Evolutionary conservation across 2,888 invertebrate species (phyloP).

Genomic region (Troides aeacus): DNA sequence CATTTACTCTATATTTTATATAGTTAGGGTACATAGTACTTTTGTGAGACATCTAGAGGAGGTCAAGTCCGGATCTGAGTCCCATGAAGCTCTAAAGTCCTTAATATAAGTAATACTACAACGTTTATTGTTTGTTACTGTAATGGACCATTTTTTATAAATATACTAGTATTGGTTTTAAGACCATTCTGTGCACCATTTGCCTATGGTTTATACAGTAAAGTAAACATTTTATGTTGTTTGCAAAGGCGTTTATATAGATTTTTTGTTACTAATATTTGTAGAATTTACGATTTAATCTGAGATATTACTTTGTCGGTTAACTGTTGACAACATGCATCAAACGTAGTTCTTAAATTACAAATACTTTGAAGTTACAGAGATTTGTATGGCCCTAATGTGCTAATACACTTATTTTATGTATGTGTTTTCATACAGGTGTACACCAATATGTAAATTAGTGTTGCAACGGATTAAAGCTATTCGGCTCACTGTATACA

Average conservation of each 20-base stretch:
- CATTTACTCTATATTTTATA: too few relatives aligned
- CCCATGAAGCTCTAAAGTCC: too few relatives aligned
- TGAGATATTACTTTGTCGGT: background rate
- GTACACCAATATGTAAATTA: slow-evolving; percentile 26
- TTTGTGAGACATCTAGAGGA: too few relatives aligned
- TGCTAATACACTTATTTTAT: slow-evolving; percentile 15
- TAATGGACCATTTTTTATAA: too few relatives aligned
- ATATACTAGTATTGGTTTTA: too few relatives aligned
- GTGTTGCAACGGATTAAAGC: slow-evolving; percentile 24
- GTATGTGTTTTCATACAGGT: slow-evolving; percentile 20
- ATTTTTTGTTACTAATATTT: background rate
- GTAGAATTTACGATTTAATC: background rate
- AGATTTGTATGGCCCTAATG: background rate
- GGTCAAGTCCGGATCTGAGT: too few relatives aligned
- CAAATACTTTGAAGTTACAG: background rate
- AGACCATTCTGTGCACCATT: too few relatives aligned
- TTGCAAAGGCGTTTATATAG: background rate
- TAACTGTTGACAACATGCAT: background rate
- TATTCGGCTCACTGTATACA: background rate
- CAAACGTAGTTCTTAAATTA: background rate
- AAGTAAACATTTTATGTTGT: background rate
- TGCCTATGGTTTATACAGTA: too few relatives aligned
- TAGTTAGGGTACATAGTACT: too few relatives aligned
- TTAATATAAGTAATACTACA: too few relatives aligned
- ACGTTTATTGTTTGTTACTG: too few relatives aligned